These are phyloP conservation scores for Oryctolagus cuniculus DNA, from an alignment of 2,113 vertebrate species.

Conservation along the genomic window mOryCun1.1 NC_091448.1:33424001-33424500, in stretches of 20 bases:
- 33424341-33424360: slow-evolving; percentile 65
- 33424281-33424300: slow-evolving; percentile 40
- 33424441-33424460: slow-evolving; percentile 66
- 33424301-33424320: slow-evolving; percentile 30
- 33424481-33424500: slow-evolving; percentile 40
- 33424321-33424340: slow-evolving; percentile 56
- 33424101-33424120: neutral
- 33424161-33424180: slow-evolving; percentile 53
- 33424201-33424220: slow-evolving; percentile 34
- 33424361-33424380: slow-evolving; percentile 69
- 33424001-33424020: neutral
- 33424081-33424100: neutral
- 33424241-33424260: slow-evolving; percentile 10
- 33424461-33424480: neutral
- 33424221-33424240: slow-evolving; percentile 2
- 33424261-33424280: slow-evolving; percentile 33
- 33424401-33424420: slow-evolving; percentile 52
- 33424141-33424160: neutral
- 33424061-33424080: slow-evolving; percentile 26
- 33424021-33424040: slow-evolving; percentile 23
- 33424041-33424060: slow-evolving; percentile 18
- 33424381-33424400: slow-evolving; percentile 65
- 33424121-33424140: too few species aligned
- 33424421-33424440: slow-evolving; percentile 57
- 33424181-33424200: slow-evolving; percentile 47